These are phyloP conservation scores for Staurois parvus DNA, from an alignment of 2,797 vertebrate species.

Conservation along the genomic window DNA sequence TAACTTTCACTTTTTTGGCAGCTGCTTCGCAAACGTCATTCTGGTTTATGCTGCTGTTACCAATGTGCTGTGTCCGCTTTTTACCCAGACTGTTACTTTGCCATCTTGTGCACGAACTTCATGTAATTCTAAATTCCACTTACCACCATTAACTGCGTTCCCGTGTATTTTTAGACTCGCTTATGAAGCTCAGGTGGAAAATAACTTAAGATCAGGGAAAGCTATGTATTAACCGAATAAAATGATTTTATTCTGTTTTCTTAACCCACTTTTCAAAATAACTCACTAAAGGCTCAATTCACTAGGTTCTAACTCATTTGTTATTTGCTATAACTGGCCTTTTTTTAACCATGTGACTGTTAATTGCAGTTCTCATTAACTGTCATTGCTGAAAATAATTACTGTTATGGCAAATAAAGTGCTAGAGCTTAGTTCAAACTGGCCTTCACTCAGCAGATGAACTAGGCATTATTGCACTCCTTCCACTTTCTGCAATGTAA, in stretches of 20 bases:
- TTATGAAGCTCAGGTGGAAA: neutral
- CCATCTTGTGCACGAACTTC: conserved; percentile 37
- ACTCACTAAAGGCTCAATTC: neutral
- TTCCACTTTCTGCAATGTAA: too few species aligned
- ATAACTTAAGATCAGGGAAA: neutral
- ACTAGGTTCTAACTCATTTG: neutral
- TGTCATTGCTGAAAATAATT: neutral
- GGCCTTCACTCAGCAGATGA: too few species aligned
- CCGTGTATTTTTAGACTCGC: neutral
- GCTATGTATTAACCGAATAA: neutral
- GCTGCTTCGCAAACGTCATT: conserved; percentile 53
- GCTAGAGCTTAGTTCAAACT: too few species aligned
- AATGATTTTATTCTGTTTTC: neutral
- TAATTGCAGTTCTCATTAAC: neutral
- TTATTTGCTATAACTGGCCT: neutral
- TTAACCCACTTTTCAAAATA: neutral
- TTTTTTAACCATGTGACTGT: neutral
- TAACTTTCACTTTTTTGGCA: conserved; percentile 64
- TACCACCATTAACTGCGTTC: conserved; percentile 17
- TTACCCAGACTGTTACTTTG: conserved; percentile 34
- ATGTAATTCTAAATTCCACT: conserved; percentile 8
- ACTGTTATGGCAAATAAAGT: neutral
- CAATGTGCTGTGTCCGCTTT: conserved; percentile 55
- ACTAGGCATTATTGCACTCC: too few species aligned
- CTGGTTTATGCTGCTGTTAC: conserved; percentile 52